Evolutionary conservation across 1,140 invertebrate genomes (phyloP), one percentile per base, ranked within the genome.

Genomic region (Leptinotarsa undecemlineata): DNA sequence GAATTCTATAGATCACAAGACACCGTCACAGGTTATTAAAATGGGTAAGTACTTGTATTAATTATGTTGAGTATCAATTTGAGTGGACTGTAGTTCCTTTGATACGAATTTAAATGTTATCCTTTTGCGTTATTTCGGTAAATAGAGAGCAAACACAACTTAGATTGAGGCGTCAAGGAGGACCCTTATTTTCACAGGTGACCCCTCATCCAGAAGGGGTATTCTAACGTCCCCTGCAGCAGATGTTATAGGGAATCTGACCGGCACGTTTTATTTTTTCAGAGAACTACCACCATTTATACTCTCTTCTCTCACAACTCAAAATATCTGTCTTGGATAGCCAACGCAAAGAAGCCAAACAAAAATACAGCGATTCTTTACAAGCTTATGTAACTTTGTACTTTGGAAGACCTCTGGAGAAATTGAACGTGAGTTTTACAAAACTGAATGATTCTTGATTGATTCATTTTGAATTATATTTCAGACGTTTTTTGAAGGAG

Each of bases 211-310:
- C 2, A 0, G 11, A 42, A 42, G 33, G 33, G 33, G 33, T 42
- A 42, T 42, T 42, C 33, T 11, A 11, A 42, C 8, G 33, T 42
- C 33, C 33, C 8, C 6, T 0, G 8, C 33, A 3, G 33, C 2
- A 11, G 33, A 42, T 42, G 8, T 11, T 42, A 11, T 42, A 42
- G 8, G 33, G 8, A 42, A 1, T 42, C 33, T 42, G 33, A 42
- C 8, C 33, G 0, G 33, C 33, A 42, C 33, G 3, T 11, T 42
- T 42, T 0, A 57, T 57, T 8, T 64, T 88, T 88, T 77, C 87
- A 91, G 95, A 99, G 89, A 99, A 99, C 87, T 99, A 96, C 85
- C 97, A 99, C 89, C 93, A 96, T 83, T 90, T 99, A 81, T 93
- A 96, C 84, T 94, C 92, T 20, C 86, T 96, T 66, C 86, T 99